Evolutionary conservation across 1,140 invertebrate species (phyloP).

Genomic region (Pteromalus puparum): DNA sequence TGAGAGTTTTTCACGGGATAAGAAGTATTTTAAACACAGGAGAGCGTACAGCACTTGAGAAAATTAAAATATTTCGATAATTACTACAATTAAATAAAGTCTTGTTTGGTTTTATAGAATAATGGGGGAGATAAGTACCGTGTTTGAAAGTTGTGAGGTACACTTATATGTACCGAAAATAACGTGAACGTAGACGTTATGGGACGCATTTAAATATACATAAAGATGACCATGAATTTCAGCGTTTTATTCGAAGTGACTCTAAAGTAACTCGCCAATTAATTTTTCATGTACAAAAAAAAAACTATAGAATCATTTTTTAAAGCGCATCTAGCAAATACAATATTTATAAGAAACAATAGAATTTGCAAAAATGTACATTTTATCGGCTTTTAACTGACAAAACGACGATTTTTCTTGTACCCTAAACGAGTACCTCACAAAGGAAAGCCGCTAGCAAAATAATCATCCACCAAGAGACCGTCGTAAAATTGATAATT

Average conservation of each 20-base stretch:
- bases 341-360: background rate
- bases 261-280: background rate
- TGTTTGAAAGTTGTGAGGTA: conserved; percentile 22
- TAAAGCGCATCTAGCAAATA: background rate
- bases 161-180: conserved; percentile 23
- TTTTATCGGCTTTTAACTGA: background rate
- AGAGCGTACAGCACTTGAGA: background rate
- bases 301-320: too few relatives aligned
- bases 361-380: background rate
- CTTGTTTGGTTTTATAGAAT: conserved; percentile 40
- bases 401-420: background rate
- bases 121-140: conserved; percentile 28
- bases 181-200: conserved; percentile 25
- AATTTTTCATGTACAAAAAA: too few relatives aligned
- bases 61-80: conserved; percentile 25
- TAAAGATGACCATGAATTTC: conserved; percentile 25
- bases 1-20: background rate
- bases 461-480: background rate
- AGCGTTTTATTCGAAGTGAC: background rate
- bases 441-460: background rate
- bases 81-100: conserved; percentile 41
- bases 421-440: background rate
- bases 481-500: conserved; percentile 31
- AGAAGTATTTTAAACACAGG: background rate
- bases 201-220: conserved; percentile 36